Base-by-base conservation (phyloP, 2,113 vertebrate species). In the Silurus glanis region DNA sequence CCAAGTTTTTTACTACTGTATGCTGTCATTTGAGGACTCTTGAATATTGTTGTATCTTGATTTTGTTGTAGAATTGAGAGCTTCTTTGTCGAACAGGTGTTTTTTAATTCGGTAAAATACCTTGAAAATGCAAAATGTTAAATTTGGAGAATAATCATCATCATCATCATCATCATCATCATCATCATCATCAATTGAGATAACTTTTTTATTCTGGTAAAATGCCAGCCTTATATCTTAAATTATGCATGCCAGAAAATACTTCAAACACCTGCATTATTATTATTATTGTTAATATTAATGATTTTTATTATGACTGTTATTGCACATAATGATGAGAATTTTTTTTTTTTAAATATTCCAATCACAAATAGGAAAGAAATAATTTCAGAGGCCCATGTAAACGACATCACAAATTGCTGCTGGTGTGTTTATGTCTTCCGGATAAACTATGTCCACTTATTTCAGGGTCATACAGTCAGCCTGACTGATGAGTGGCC, bases 381-480 rank as follows among this genome's bases (percentile, higher is more conserved):
- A 56, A 71, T 83, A 14, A 62, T 21, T 53, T 21, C 9, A 28
- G 56, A 23, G 45, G 3, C 5, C 23, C 17, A 9, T n/a, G 61
- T 67, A 79, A 9, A 55, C n/a, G 28, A 17, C 51, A 16, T 37
- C 23, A 59, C 23, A 45, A 78, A 6, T 37, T 66, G 9, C 62
- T 79, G 61, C 14, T 79, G 13, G 49, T 78, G 17, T 67, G 49
- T 21, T 67, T 67, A 53, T 45, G 64, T 21, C 62, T 53, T 67
- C 72, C 53, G 25, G 56, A 80, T 80, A 59, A 59, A 80, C 14
- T 76, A n/a, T 55, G 10, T 19, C 8, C 17, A 56, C 28, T 61
- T 45, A 23, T 23, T 74, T 21, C 37, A 37, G 69, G 82, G 74
- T 78, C 84, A 56, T 56, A 37, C 74, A 76, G 59, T 85, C n/a